Conservation (phyloP, 2,797 vertebrate species). For the Sciaenops ocellatus region DNA sequence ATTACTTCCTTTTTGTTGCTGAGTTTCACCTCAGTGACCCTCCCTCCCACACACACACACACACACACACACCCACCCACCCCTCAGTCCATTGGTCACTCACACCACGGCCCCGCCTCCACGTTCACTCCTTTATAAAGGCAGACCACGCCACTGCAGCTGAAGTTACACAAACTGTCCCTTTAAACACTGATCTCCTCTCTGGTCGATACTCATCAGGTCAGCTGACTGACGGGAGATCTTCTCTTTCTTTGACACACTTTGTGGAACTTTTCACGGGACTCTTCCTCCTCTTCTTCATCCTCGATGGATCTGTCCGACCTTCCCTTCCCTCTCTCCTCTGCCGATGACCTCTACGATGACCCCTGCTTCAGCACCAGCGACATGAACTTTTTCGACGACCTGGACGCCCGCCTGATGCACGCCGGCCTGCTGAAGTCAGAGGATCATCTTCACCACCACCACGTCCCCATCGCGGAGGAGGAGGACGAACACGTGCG, state of each 20-base stretch:
- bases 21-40: constrained; percentile 51
- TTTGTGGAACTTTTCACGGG: background rate
- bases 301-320: constrained; percentile 69
- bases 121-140: constrained; percentile 75
- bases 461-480: constrained; percentile 81
- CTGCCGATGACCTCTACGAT: constrained; percentile 93
- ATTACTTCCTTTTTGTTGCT: constrained; percentile 59
- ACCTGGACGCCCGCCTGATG: constrained; percentile 92
- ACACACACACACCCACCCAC: constrained; percentile 40
- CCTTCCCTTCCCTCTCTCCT: constrained; percentile 87
- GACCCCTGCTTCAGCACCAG: constrained; percentile 94
- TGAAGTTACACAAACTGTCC: constrained; percentile 64
- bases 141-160: constrained; percentile 52
- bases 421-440: constrained; percentile 90
- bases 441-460: constrained; percentile 71
- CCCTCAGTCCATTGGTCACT: constrained; percentile 77
- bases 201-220: background rate
- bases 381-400: constrained; percentile 97
- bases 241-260: background rate
- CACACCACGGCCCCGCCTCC: constrained; percentile 46
- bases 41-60: constrained; percentile 5
- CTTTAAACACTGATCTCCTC: constrained; percentile 63
- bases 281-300: background rate
- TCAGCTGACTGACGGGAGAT: constrained; percentile 25
- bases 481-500: constrained; percentile 92